Conservation (phyloP, 2,888 invertebrate genomes). For the Hemistola chrysoprasaria region DNA sequence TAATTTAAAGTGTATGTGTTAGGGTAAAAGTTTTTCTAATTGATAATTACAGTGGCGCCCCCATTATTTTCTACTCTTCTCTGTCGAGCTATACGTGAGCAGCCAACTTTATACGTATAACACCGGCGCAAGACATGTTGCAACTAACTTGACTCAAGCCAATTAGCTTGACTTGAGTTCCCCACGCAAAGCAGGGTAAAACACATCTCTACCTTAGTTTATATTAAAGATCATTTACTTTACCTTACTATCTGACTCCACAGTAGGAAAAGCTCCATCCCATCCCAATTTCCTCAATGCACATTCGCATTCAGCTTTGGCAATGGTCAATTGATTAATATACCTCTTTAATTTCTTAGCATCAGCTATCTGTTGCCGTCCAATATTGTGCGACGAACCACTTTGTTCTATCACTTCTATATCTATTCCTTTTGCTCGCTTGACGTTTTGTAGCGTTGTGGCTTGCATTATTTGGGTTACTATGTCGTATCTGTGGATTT, state of each 20-base stretch:
- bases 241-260: constrained; percentile 74
- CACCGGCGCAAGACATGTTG: no score
- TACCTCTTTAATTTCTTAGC: constrained; percentile 92
- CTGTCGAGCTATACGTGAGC: no score
- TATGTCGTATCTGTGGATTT: constrained; percentile 89
- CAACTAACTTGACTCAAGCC: no score
- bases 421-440: constrained; percentile 91
- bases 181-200: no score
- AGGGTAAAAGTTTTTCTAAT: no score
- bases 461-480: constrained; percentile 97
- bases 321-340: constrained; percentile 90
- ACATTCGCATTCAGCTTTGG: constrained; percentile 91
- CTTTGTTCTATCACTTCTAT: constrained; percentile 81
- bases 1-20: no score
- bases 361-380: constrained; percentile 90
- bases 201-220: no score
- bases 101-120: no score
- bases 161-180: no score
- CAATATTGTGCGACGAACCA: constrained; percentile 79
- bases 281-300: constrained; percentile 88
- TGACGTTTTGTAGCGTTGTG: constrained; percentile 94
- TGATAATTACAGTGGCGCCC: no score
- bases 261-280: constrained; percentile 86
- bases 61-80: no score
- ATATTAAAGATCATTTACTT: no score